Conservation (phyloP, 2,797 vertebrate species). For the Capromys pilorides region DNA sequence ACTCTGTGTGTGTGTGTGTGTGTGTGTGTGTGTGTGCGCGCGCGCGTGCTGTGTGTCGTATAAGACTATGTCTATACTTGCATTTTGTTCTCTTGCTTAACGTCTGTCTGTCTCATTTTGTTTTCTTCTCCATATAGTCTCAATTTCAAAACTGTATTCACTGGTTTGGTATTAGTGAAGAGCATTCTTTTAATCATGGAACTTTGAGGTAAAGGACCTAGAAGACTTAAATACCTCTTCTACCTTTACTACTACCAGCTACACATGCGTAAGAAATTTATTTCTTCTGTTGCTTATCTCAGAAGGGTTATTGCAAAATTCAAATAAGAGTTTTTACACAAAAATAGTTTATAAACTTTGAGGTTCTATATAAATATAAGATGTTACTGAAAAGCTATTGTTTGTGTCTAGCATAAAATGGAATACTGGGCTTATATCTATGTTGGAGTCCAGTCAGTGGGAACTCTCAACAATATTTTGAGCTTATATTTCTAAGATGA, state of each 20-base stretch:
- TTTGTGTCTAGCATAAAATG: background rate
- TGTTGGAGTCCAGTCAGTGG: background rate
- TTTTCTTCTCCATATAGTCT: background rate
- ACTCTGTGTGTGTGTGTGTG: accelerated
- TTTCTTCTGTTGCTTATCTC: background rate
- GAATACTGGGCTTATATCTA: background rate
- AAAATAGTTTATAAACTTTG: background rate
- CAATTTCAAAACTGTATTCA: background rate
- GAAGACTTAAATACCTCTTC: background rate
- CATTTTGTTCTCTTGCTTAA: background rate
- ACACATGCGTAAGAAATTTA: no score
- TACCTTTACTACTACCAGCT: background rate
- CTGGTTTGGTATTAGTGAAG: constrained; percentile 15
- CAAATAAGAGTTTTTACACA: background rate
- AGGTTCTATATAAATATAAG: background rate
- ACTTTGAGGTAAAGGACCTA: background rate
- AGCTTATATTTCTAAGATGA: constrained; percentile 3
- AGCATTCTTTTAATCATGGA: background rate
- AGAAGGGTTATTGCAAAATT: background rate
- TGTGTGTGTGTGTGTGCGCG: background rate
- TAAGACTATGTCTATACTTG: background rate
- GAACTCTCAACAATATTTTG: background rate
- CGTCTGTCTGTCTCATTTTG: background rate
- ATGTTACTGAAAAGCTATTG: background rate
- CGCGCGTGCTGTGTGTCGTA: background rate